Evolutionary conservation across 2,888 invertebrate species (phyloP), one percentile per base, ranked within the genome.

Genomic region (Drosophila pegasa): DNA sequence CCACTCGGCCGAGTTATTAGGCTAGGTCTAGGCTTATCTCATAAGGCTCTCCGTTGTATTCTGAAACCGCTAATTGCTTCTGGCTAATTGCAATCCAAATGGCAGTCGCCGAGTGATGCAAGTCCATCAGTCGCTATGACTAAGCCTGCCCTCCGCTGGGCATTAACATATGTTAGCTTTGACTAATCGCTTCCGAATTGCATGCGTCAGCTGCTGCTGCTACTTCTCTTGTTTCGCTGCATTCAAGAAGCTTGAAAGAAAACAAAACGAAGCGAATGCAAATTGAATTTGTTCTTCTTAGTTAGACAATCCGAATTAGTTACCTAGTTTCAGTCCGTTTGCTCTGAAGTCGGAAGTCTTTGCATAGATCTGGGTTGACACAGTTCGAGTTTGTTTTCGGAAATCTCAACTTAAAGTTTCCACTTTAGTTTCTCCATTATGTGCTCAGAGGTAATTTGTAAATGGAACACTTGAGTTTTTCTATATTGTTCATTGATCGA

Each of bases 171-270:
- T 20, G 33, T 35, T 63, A 40, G 16, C 35, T 40, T 50, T 25
- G 56, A 40, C 69, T 65, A 47, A 65, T 47, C 68, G 57, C 25
- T 38, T 68, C 38, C n/a, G 20, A 56, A 67, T 10, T 55, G 56
- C 56, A 54, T 54, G 68, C 68, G 41, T 54, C 68, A 41, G 14
- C n/a, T 22, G 68, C 40, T n/a, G 33, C 33, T n/a, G n/a, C n/a
- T n/a, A n/a, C 47, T 27, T 18, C 29, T 10, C 31, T 59, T 31
- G 33, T 12, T n/a, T 41, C 31, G 25, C 10, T 45, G 2, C 14
- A 14, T 7, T 25, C 9, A 14, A 8, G 12, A 40, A 14, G 4
- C 14, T n/a, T n/a, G n/a, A n/a, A n/a, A n/a, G n/a, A n/a, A n/a
- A n/a, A n/a, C n/a, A n/a, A 14, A 20, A 3, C 6, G 2, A 7